A percentile compares a stretch with the other conserved stretches of the same genome.
phyloP scores from a whole-genome alignment of 2,797 vertebrate species.

The Mustela erminea region DNA sequence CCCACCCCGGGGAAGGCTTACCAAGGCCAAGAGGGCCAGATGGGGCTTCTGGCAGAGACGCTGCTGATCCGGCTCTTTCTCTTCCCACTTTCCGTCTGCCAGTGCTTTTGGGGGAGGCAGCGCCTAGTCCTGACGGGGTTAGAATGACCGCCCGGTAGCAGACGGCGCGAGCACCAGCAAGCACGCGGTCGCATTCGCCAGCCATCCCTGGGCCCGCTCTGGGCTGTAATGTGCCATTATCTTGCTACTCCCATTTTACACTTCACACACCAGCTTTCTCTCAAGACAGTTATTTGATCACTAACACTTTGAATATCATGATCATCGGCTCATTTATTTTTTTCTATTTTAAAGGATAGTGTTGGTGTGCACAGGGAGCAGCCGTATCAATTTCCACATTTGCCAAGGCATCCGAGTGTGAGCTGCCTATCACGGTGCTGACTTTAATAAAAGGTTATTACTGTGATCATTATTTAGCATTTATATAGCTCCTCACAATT shows the following conservation, averaged over 20 bases:
- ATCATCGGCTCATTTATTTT: constrained; percentile 76
- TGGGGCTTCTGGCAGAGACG: constrained; percentile 63
- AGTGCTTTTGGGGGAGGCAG: constrained; percentile 26
- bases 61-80: constrained; percentile 52
- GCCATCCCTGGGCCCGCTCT: background rate
- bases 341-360: constrained; percentile 78
- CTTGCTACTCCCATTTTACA: constrained; percentile 42
- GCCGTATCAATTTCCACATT: constrained; percentile 70
- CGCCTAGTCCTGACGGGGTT: background rate
- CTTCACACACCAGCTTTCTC: constrained; percentile 63
- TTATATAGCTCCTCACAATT: constrained; percentile 73
- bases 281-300: constrained; percentile 70
- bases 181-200: background rate
- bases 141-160: background rate
- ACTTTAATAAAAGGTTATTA: constrained; percentile 67
- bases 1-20: background rate
- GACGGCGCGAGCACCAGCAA: background rate
- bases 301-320: constrained; percentile 76
- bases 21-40: constrained; percentile 63
- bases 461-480: constrained; percentile 74
- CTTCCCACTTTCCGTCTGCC: constrained; percentile 35
- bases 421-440: constrained; percentile 4
- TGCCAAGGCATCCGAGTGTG: constrained; percentile 50
- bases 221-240: background rate
- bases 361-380: background rate